Evolutionary conservation across 2,888 invertebrate species (phyloP).

Genomic region (Drosophila parthenogenetica): DNA sequence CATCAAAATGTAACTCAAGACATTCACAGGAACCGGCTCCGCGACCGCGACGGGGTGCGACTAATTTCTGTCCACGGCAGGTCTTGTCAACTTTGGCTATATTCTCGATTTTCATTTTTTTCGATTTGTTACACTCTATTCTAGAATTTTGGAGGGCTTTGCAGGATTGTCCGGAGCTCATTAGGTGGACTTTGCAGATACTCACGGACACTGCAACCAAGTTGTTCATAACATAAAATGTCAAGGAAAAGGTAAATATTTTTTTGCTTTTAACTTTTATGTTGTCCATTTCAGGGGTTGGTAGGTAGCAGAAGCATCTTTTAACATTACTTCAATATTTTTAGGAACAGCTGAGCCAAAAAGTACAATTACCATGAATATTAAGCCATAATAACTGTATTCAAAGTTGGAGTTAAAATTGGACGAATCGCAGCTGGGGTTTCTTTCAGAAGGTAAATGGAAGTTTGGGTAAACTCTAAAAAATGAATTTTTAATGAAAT

Average conservation of each 20-base stretch:
- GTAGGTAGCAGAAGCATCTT: constrained; percentile 18
- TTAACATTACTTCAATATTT: constrained; percentile 58
- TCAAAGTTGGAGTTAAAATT: constrained; percentile 58
- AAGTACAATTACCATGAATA: constrained; percentile 73
- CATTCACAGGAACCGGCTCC: constrained; percentile 25
- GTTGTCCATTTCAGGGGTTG: constrained; percentile 48
- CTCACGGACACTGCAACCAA: constrained; percentile 56
- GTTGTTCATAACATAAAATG: constrained; percentile 50
- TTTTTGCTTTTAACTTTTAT: constrained; percentile 50
- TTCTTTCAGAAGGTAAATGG: constrained; percentile 44
- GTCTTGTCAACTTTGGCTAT: constrained; percentile 42
- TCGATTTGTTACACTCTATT: constrained; percentile 70
- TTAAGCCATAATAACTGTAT: constrained; percentile 64
- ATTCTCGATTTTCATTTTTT: constrained; percentile 47
- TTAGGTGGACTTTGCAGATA: constrained; percentile 83
- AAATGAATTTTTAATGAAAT: constrained; percentile 79
- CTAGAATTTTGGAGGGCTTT: constrained; percentile 52
- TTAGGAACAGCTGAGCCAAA: constrained; percentile 65
- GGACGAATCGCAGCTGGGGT: constrained; percentile 60
- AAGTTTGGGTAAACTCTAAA: constrained; percentile 45
- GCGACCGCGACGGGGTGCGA: constrained; percentile 58
- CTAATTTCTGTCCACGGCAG: constrained; percentile 65
- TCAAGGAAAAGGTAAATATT: constrained; percentile 56
- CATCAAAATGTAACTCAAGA: constrained; percentile 80
- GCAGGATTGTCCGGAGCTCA: constrained; percentile 74